phyloP scores from a whole-genome alignment of 2,888 invertebrate species.

The Bhutanitis thaidina region DNA sequence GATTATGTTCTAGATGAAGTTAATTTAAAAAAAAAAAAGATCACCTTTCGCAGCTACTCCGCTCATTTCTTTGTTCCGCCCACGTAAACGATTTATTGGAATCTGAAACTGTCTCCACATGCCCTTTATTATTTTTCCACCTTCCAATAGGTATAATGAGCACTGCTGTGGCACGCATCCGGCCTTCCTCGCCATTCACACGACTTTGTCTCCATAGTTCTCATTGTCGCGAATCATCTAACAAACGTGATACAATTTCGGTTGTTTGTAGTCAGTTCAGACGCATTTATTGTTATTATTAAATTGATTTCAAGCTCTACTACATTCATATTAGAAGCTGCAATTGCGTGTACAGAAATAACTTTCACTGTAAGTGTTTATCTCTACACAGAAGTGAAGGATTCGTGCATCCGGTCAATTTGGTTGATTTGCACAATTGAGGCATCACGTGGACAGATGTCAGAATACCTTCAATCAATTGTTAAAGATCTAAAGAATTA shows the following conservation, averaged over 20 bases:
- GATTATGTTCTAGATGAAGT: no score
- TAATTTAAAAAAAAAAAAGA: no score
- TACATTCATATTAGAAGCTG: background rate
- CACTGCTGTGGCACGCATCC: conserved; percentile 58
- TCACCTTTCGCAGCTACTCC: conserved; percentile 18
- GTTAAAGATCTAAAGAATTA: background rate
- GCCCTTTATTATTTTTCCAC: conserved; percentile 50
- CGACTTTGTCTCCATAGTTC: conserved; percentile 34
- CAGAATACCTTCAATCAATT: background rate
- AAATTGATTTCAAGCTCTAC: background rate
- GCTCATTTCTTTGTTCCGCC: conserved; percentile 45
- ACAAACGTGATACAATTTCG: conserved; percentile 19
- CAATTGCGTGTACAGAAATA: background rate
- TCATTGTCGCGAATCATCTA: conserved; percentile 32
- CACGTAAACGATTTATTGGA: conserved; percentile 69
- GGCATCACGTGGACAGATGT: conserved; percentile 26
- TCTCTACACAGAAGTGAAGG: conserved; percentile 25
- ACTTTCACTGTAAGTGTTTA: background rate
- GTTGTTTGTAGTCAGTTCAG: conserved; percentile 20
- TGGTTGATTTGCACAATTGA: conserved; percentile 43
- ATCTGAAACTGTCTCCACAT: conserved; percentile 70
- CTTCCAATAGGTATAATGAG: conserved; percentile 44
- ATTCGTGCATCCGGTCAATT: conserved; percentile 41
- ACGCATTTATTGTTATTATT: conserved; percentile 1
- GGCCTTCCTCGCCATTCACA: conserved; percentile 35